phyloP scores from a whole-genome alignment of 2,888 invertebrate species.

The Chaetogeoica ovagalla region DNA sequence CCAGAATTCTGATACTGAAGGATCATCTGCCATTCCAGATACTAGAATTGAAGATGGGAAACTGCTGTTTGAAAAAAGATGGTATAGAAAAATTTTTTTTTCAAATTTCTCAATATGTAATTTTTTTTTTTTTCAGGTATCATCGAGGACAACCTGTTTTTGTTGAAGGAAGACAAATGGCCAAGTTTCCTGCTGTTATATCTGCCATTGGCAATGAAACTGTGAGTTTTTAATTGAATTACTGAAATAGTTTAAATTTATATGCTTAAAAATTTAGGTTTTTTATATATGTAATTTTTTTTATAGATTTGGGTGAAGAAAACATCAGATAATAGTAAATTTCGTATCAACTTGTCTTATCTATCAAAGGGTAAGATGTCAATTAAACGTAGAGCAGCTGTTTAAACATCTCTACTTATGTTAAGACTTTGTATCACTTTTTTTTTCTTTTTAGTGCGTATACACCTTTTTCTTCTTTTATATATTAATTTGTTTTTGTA shows the following conservation, averaged over 20 bases:
- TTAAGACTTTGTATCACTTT: not conserved
- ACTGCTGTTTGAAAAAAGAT: constrained; percentile 86
- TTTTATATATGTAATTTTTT: constrained; percentile 52
- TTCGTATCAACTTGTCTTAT: constrained; percentile 81
- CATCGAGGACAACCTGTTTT: constrained; percentile 91
- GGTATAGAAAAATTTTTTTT: constrained; percentile 63
- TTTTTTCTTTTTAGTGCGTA: not conserved
- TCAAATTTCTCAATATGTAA: not conserved
- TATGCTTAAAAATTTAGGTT: not conserved
- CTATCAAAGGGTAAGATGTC: constrained; percentile 85
- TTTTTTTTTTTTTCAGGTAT: constrained; percentile 64
- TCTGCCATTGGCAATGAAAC: constrained; percentile 88
- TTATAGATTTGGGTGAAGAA: constrained; percentile 90
- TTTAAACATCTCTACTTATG: constrained; percentile 29
- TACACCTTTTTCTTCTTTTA: not conserved
- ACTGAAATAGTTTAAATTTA: not conserved
- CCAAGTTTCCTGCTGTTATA: constrained; percentile 85
- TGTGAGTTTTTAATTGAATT: constrained; percentile 63
- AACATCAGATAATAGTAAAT: constrained; percentile 74
- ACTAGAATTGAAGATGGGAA: constrained; percentile 85
- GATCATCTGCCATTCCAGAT: constrained; percentile 35
- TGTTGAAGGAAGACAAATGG: constrained; percentile 83
- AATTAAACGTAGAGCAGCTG: constrained; percentile 76
- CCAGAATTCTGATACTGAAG: constrained; percentile 39
- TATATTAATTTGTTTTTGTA: too few species aligned